A percentile compares a stretch with the other conserved stretches of the same genome.
phyloP scores from a whole-genome alignment of 2,113 vertebrate genomes.

The Tragulus kanchil region DNA sequence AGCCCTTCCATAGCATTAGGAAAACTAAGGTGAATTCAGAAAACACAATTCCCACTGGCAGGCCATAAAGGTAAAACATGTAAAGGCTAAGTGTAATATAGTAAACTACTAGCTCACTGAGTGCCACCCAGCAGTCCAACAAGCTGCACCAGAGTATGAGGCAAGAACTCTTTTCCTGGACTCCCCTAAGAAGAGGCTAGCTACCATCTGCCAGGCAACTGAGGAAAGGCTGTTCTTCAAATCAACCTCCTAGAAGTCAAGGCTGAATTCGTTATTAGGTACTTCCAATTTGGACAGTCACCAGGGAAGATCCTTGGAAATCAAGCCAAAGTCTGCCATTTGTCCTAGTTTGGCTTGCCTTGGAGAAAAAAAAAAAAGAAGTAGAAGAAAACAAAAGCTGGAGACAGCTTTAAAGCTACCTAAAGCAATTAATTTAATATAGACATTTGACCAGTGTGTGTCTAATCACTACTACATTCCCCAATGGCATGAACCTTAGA shows the following conservation, averaged over 20 bases:
- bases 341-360: constrained; percentile 32
- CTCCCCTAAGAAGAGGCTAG: background rate
- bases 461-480: background rate
- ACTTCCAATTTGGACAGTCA: constrained; percentile 26
- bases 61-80: background rate
- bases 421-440: background rate
- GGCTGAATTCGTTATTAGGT: constrained; percentile 3
- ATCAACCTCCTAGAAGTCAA: background rate
- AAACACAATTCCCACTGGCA: background rate
- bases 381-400: background rate
- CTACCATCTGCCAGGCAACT: background rate
- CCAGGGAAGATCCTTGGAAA: constrained; percentile 25
- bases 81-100: background rate
- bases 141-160: background rate
- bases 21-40: background rate
- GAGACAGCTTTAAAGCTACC: background rate
- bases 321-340: constrained; percentile 25
- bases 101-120: background rate
- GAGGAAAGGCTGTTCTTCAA: background rate
- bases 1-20: background rate
- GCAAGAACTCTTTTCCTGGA: background rate
- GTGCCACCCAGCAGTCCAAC: background rate
- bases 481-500: background rate
- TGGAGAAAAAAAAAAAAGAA: background rate
- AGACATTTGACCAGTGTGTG: background rate